Percentiles rank a stretch among this genome's conserved stretches.
phyloP scores from a whole-genome alignment of 2,888 invertebrate genomes.

The Ellobium chinense region DNA sequence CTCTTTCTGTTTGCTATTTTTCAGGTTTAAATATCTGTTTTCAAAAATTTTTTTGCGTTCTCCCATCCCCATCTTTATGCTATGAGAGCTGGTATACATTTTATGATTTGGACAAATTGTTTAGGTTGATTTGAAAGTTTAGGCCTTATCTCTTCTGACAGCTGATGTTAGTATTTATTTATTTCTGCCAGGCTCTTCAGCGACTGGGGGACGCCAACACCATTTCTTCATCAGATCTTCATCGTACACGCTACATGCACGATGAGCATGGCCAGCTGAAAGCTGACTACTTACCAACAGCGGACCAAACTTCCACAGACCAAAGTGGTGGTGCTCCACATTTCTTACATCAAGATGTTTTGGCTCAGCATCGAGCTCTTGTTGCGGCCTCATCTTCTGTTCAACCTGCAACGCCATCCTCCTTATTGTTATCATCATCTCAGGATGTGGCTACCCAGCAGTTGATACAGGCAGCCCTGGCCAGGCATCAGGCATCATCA shows the following conservation, averaged over 20 bases:
- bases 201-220: conserved; percentile 37
- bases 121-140: no score
- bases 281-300: conserved; percentile 19
- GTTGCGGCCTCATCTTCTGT: conserved; percentile 35
- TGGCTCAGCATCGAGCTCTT: conserved; percentile 43
- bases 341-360: conserved; percentile 37
- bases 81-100: no score
- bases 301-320: conserved; percentile 35
- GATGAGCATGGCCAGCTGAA: conserved; percentile 29
- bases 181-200: conserved; percentile 31
- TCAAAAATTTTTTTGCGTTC: no score
- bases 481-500: conserved; percentile 25
- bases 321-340: conserved; percentile 1
- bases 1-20: no score
- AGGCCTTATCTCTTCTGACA: no score
- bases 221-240: conserved; percentile 29
- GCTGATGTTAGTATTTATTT: conserved; percentile 3
- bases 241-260: conserved; percentile 23
- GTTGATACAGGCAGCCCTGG: conserved; percentile 33
- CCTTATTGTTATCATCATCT: conserved; percentile 41
- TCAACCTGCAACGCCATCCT: conserved; percentile 40
- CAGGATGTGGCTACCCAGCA: conserved; percentile 42
- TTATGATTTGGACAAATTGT: no score
- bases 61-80: no score
- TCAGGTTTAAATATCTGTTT: no score